A percentile compares a stretch with the other conserved stretches of the same genome.
Conservation (phyloP, 2,888 invertebrate species). For the Pristionchus maxplancki region DNA sequence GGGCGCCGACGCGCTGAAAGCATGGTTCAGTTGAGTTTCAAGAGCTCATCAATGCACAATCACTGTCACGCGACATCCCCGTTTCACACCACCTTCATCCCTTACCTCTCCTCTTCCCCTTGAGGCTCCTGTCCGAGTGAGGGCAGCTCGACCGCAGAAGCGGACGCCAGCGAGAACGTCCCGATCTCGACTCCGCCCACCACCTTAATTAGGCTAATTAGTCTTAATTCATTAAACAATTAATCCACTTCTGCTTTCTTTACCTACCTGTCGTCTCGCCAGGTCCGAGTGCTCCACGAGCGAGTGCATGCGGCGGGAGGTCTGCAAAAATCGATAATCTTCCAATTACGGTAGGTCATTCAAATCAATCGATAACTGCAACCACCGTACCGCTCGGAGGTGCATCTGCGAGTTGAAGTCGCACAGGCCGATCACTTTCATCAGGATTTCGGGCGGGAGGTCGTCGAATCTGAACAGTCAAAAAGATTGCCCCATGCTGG, state of each 20-base stretch:
- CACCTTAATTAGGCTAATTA: slow-evolving; percentile 25
- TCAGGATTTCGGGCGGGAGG: slow-evolving; percentile 46
- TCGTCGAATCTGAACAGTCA: slow-evolving; percentile 39
- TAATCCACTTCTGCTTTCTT: no score
- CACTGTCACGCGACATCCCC: neutral
- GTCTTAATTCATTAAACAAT: neutral
- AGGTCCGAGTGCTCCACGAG: slow-evolving; percentile 51
- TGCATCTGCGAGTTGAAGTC: slow-evolving; percentile 52
- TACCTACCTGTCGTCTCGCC: slow-evolving; percentile 41
- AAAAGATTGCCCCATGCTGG: slow-evolving; percentile 33
- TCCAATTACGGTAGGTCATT: neutral
- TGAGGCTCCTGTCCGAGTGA: neutral
- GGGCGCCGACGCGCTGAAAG: neutral
- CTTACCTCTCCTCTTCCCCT: slow-evolving; percentile 7
- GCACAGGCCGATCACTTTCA: slow-evolving; percentile 47
- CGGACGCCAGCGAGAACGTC: slow-evolving; percentile 39
- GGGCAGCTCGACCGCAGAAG: neutral
- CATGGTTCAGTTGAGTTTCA: neutral
- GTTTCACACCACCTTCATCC: neutral
- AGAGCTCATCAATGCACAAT: neutral
- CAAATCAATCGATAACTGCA: neutral
- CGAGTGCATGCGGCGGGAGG: slow-evolving; percentile 49
- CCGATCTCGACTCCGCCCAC: slow-evolving; percentile 51
- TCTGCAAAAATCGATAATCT: slow-evolving; percentile 24
- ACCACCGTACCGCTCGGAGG: slow-evolving; percentile 48